Evolutionary conservation across 1,140 invertebrate genomes (phyloP).

Genomic region (honey bee (Apis mellifera)): DNA sequence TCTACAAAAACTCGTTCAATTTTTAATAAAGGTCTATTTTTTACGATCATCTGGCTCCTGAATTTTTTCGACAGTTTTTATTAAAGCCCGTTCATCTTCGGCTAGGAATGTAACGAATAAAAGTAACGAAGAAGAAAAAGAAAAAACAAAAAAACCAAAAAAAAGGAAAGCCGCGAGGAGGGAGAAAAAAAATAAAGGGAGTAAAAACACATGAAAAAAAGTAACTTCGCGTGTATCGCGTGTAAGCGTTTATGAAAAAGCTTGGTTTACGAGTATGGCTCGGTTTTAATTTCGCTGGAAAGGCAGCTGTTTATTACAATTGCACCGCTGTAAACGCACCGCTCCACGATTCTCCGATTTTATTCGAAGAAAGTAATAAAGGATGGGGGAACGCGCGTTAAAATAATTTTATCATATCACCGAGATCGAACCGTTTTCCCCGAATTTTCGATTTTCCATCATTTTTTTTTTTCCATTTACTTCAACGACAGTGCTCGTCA

Average conservation of each 20-base stretch:
- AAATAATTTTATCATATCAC: constrained; percentile 36
- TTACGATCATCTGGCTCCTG: neutral
- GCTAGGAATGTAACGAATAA: neutral
- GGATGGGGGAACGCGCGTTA: neutral
- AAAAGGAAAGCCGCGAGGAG: neutral
- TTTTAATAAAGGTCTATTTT: neutral
- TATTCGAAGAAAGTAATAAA: neutral
- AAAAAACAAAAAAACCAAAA: too few species aligned
- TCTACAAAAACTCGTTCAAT: neutral
- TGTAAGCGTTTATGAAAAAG: constrained; percentile 29
- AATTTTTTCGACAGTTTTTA: neutral
- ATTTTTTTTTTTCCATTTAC: too few species aligned
- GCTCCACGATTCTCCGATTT: constrained; percentile 1
- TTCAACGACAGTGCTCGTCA: too few species aligned
- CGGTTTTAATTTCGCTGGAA: constrained; percentile 40
- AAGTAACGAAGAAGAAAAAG: neutral
- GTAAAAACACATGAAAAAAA: neutral
- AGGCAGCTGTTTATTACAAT: constrained; percentile 35
- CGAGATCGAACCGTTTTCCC: neutral
- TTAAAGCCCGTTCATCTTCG: neutral
- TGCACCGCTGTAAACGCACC: neutral
- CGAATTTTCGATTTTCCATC: neutral
- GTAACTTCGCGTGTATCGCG: neutral
- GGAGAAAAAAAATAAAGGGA: neutral
- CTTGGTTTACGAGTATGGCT: constrained; percentile 16